Evolutionary conservation across 2,113 vertebrate genomes (phyloP).

Genomic region (Leucoraja erinaceus): DNA sequence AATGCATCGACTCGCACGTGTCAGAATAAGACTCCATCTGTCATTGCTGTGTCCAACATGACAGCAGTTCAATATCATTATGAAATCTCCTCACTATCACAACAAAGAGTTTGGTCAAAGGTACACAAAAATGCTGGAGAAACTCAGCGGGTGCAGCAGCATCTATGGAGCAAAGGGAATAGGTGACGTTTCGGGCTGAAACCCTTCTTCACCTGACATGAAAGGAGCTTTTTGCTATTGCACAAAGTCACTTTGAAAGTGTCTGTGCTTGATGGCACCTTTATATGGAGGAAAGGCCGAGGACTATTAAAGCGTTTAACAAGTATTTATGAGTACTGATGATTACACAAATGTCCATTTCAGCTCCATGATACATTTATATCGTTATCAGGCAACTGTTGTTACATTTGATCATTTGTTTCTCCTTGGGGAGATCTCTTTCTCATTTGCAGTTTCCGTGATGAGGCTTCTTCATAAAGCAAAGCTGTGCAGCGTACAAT

Average conservation of each 20-base stretch:
- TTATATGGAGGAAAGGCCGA: not conserved
- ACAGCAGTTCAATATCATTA: too few relatives aligned
- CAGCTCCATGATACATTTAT: not conserved
- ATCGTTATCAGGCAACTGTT: not conserved
- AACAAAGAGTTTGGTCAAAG: too few relatives aligned
- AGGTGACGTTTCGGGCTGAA: too few relatives aligned
- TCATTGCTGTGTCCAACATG: too few relatives aligned
- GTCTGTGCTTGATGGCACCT: not conserved
- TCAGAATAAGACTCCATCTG: too few relatives aligned
- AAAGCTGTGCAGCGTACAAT: not conserved
- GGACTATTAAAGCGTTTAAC: not conserved
- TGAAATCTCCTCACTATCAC: too few relatives aligned
- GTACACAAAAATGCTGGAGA: too few relatives aligned
- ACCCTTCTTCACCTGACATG: not conserved
- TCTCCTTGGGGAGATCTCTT: not conserved
- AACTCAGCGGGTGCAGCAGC: too few relatives aligned
- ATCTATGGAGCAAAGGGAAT: too few relatives aligned
- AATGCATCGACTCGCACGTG: too few relatives aligned
- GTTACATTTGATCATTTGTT: not conserved
- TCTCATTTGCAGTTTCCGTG: not conserved
- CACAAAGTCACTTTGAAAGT: too few relatives aligned
- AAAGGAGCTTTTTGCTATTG: not conserved
- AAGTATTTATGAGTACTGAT: not conserved
- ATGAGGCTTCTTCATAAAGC: not conserved
- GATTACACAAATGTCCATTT: not conserved